These are phyloP conservation scores for Tachina grossa DNA, from an alignment of 2,888 invertebrate genomes.

Conservation along the genomic window DNA sequence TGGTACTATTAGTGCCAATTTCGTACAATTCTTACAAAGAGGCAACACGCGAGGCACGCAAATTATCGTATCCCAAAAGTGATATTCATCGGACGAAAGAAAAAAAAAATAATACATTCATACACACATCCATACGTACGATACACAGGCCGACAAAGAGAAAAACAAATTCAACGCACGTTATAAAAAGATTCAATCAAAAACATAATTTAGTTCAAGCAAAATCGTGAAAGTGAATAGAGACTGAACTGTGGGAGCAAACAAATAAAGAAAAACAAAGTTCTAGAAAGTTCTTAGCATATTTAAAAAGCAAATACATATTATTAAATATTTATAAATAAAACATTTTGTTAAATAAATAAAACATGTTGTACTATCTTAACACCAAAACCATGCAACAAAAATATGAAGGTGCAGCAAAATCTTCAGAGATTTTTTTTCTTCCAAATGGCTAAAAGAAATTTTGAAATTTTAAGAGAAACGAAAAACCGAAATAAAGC, in stretches of 20 bases:
- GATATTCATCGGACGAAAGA: no score
- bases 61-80: no score
- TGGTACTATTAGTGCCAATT: no score
- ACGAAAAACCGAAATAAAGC: no score
- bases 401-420: conserved; percentile 51
- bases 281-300: conserved; percentile 11
- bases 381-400: conserved; percentile 44
- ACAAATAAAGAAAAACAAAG: background rate
- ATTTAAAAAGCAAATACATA: background rate
- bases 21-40: no score
- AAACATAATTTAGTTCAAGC: conserved; percentile 42
- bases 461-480: background rate
- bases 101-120: no score
- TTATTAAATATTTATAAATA: background rate
- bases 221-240: conserved; percentile 52
- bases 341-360: background rate
- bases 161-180: background rate
- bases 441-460: background rate
- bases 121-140: background rate
- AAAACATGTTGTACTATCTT: conserved; percentile 28
- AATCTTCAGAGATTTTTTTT: conserved; percentile 30
- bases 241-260: background rate
- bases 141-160: conserved; percentile 4
- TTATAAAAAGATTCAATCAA: background rate
- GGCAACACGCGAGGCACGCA: no score